Conservation (phyloP, 92 coral and sea anemone genomes). For the Desmophyllum pertusum region DNA sequence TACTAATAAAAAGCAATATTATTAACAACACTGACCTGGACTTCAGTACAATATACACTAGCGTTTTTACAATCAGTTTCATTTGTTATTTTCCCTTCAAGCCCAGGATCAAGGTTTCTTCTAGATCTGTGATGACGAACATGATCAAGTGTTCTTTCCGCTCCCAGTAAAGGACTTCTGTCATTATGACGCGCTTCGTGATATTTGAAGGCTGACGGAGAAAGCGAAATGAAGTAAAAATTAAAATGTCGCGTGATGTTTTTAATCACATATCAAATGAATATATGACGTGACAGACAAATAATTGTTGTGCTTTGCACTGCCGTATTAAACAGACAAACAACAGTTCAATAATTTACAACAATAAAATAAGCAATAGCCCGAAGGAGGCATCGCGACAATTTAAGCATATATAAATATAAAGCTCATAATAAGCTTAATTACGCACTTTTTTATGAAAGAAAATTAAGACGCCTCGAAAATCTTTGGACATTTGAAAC, state of each 20-base stretch:
- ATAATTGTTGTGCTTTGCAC: background rate
- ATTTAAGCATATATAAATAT: background rate
- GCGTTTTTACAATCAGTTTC: background rate
- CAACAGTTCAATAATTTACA: background rate
- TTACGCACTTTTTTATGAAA: no score
- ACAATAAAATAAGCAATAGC: background rate
- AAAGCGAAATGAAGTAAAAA: background rate
- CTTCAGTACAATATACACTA: background rate
- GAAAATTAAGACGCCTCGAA: background rate
- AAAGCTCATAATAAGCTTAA: no score
- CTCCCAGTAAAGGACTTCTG: background rate
- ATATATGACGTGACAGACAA: background rate
- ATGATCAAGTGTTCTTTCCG: background rate
- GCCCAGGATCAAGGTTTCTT: background rate
- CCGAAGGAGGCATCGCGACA: background rate
- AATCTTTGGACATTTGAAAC: background rate
- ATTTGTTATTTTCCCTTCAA: background rate
- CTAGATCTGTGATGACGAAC: conserved; percentile 16
- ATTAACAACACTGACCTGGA: background rate
- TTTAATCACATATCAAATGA: no score
- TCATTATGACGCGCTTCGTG: background rate
- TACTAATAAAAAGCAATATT: no score
- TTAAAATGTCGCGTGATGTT: background rate
- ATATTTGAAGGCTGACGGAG: background rate
- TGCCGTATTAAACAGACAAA: background rate